Base-by-base conservation (phyloP, 1,140 invertebrate genomes). In the Brachionus asplanchnoidis region DNA sequence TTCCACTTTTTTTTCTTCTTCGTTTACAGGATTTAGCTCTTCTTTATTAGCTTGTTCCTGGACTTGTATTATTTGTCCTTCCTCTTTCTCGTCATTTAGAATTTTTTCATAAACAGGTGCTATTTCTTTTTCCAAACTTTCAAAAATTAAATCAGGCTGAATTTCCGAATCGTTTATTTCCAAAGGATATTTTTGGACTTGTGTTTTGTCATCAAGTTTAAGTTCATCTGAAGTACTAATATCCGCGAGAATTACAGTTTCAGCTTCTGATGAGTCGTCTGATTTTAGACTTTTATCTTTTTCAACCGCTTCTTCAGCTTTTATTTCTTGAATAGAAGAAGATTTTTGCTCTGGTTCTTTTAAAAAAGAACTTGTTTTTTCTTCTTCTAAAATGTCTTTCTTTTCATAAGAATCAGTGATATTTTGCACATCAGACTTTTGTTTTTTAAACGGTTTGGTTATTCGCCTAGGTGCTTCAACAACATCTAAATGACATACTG, bases 401-500 rank as follows among this genome's bases (percentile, higher is more conserved):
- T 42, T 42, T 73, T 68, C 26, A 32, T 14, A 9, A 12, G 32
- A 36, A 20, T 17, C 36, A n/a, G 40, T 17, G 17, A 73, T 40
- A 73, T 73, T 73, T 42, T 73, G 36, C n/a, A 73, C 36, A 42
- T 73, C 68, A 14, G 68, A 73, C 9, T 42, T 73, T 73, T 42
- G 32, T 46, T 73, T 73, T 17, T 14, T 42, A 42, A 73, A 73
- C 1, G 68, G 68, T 12, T 73, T 73, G 40, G 68, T 73, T 73
- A n/a, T 40, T 68, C 66, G 28, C 32, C n/a, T 68, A 40, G 32
- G n/a, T 40, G 40, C 14, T 42, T 50, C 73, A 7, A 17, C n/a
- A 28, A 82, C 79, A 68, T 82, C 53, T 46, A 82, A 82, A 82
- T 82, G 65, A 82, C 79, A 82, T 6, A 44, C 60, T 82, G 79